Evolutionary conservation across 2,113 vertebrate species (phyloP), one percentile per base, ranked within the genome.

Genomic region (Phoxinus phoxinus): DNA sequence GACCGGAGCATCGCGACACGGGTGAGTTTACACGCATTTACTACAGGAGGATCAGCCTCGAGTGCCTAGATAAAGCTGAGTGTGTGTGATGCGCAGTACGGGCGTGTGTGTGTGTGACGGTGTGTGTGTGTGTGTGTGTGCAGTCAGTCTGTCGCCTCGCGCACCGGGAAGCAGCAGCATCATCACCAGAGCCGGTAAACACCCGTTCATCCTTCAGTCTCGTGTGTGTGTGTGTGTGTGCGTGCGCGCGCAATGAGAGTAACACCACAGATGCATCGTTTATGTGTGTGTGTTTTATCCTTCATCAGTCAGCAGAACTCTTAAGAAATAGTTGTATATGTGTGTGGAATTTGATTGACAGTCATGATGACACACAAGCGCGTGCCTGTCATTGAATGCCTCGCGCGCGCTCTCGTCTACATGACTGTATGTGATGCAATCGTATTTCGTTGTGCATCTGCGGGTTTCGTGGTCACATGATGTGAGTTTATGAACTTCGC

Each of bases 401-500:
- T 67, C 11, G 15, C 17, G 15, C 48, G 48, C 15, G 48, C 5
- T 67, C 25, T 58, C 53, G 1, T 17, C 27, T 11, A 15, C 9
- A 15, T 27, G 21, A 8, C 23, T 74, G 72, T 27, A 4, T 75
- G 73, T 75, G 73, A 51, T 75, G 53, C 53, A 8, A 0, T 8
- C 19, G 2, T 8, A 6, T 56, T 35, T 76, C 0, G 8, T 4
- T 15, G 53, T 35, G 76, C 27, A 23, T 59, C 48, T 19, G 73
- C 51, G 46, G 44, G 44, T 27, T 17, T 37, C 67, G 80, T 61
- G 80, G 46, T 86, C 87, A 69, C 65, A 63, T 90, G 86, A 87
- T 71, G 76, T 59, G 84, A 59, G 74, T 67, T 85, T 73, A 41
- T 71, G 56, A 85, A 88, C 59, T 89, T 88, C 77, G 25, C 46